Base-by-base conservation (phyloP, 2,888 invertebrate genomes). In the Ectobius pallidus region DNA sequence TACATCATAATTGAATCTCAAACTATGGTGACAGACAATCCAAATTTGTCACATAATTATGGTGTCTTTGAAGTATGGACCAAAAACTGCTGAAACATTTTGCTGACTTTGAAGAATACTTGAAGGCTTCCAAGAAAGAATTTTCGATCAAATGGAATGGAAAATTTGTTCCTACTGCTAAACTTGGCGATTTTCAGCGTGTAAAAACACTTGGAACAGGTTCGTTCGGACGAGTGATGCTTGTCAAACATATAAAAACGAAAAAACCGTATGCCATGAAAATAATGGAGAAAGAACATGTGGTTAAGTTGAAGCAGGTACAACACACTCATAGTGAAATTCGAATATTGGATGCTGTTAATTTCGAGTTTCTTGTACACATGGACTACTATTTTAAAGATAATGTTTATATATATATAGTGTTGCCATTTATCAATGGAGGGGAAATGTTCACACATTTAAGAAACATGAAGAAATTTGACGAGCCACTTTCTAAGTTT, bases 401-500 rank as follows among this genome's bases (percentile, higher is more conserved):
- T 42, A 73, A 73, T 55, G 71, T 39, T 22, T 69, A 75, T 58
- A 16, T 75, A 14, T 75, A 70, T 67, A 65, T 75, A 2, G 69
- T 46, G 27, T 25, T 73, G 70, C 75, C 71, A 11, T 73, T 73
- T 61, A 39, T 73, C 3, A 69, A 34, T 46, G 75, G 75, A 16
- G 75, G 75, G n/a, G 75, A 75, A 63, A 71, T 75, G 71, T 75
- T 73, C 49, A 58, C 69, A 0, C 65, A 72, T 27, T 67, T 75
- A 18, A 61, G 72, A 22, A 69, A 69, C 25, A 22, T 39, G 49
- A 67, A 62, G 58, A 71, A 69, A 42, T 73, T 75, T 73, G 70
- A 73, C 34, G 75, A 75, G 68, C 11, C 18, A 20, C 65, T 70
- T 32, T 46, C 73, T 16, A 75, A 71, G 55, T 75, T 75, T 69